Evolutionary conservation across 2,113 vertebrate genomes (phyloP), one percentile per base, ranked within the genome.

Genomic region (Cettia cetti): DNA sequence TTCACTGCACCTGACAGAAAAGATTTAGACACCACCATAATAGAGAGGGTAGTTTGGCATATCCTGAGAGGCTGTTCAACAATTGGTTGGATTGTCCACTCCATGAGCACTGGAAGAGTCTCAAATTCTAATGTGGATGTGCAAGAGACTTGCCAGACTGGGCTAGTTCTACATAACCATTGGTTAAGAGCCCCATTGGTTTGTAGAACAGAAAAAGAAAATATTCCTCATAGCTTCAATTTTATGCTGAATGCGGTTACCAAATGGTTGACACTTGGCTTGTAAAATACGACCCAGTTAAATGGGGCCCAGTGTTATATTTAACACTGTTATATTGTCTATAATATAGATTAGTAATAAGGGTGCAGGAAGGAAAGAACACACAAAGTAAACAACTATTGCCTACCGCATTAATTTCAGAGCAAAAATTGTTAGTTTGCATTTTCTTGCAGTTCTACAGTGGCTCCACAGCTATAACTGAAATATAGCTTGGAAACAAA

Each of bases 151-250:
- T 68, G 40, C 10, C 27, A 45, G 35, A 20, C 10, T 35, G 63
- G 15, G 15, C 14, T 64, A 13, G 21, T 35, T 47, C 65, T 68
- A 47, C 81, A 37, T 21, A 85, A 44, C 15, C 45, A 47, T 47
- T 47, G 45, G 20, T 47, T 47, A 47, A 22, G 45, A 35, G 22
- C 0, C 2, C 6, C 77, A 33, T 15, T 6, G 0, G 10, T 63
- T 59, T 68, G 40, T 31, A 60, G 20, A 31, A 56, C 6, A 82
- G 31, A 80, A 90, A 64, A 76, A 82, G 28, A 80, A 90, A 64
- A 76, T 54, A 59, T 40, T 69, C 40, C 35, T 72, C 63, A 75
- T 74, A 27, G 42, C 63, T 31, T 31, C 27, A 47, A 35, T 53
- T 86, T 83, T 84, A 8, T 49, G n/a, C 31, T 50, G 53, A 45